Evolutionary conservation across 2,797 vertebrate genomes (phyloP), one percentile per base, ranked within the genome.

Genomic region (Enteromius unitaeniatus): DNA sequence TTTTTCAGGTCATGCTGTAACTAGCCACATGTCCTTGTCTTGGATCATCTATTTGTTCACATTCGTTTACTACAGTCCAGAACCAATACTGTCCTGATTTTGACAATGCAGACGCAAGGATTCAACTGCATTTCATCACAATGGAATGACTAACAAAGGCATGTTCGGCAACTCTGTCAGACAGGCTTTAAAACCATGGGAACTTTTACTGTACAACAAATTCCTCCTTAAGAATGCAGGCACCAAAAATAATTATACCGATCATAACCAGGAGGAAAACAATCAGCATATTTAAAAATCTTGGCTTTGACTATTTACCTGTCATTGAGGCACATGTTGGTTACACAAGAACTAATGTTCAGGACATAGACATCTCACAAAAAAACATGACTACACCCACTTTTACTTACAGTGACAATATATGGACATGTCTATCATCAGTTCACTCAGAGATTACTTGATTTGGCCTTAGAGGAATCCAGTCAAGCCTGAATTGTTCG

Each of bases 401-500:
- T 83, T 83, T 83, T 67, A 77, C 51, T 55, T 77, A n/a, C 73
- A 68, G 49, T 68, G 23, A 83, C 17, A 77, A 23, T 58, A 74
- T 23, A 58, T 58, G 62, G 62, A 17, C 49, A 45, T 69, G 5
- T 83, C 73, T 45, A 26, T 83, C 81, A 83, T 45, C 73, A 15
- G 34, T 47, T 77, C 6, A 34, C 58, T 75, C 28, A 65, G 65
- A 77, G 81, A 69, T 69, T 34, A 45, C 11, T 58, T 83, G 73
- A 83, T 77, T 77, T 58, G 49, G 23, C 65, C 62, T 69, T 68
- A 19, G 49, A 83, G 62, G 81, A 83, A 77, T 76, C 73, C 64
- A 83, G 81, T 58, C 73, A 76, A 69, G 73, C 81, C 58, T 77
- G 81, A 83, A 83, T 60, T 17, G 49, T 77, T 42, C 34, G 81